Base-by-base conservation (phyloP, 2,113 vertebrate species). In the Ploceus nigricollis region DNA sequence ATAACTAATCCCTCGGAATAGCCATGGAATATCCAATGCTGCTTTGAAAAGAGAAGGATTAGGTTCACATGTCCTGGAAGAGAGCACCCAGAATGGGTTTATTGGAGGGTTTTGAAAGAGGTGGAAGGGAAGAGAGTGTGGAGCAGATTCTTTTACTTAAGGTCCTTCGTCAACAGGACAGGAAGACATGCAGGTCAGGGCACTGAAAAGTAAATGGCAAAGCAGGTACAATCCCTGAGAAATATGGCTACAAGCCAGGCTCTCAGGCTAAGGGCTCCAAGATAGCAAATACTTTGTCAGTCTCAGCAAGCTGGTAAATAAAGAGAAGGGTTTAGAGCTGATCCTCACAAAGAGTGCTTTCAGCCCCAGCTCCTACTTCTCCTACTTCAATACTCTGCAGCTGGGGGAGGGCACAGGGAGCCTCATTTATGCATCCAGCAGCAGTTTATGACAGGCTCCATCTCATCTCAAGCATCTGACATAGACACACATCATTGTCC, bases 361-460 rank as follows among this genome's bases (percentile, higher is more conserved):
- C 89, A 91, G 82, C 71, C 51, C 2, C 3, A 89, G 89, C 61
- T 94, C 76, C 76, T 70, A 2, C 87, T 87, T 69, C 61, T 94
- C 76, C 76, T 70, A 2, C 87, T 87, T 69, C 77, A 44, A 5
- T 66, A 10, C 42, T 44, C 30, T 19, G 56, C 20, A 5, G 77
- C 45, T 50, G 28, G 44, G 64, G 56, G 20, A 93, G 37, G 81
- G 89, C 70, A 94, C 56, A 69, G 70, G 48, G 60, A 86, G 73
- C 31, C 86, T 91, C 94, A 78, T 82, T 89, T 71, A 50, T 9
- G 6, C 68, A 78, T 89, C 92, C 88, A 96, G 82, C 85, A 90
- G 90, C 79, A 96, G 64, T 71, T 95, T 93, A 76, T 94, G 94
- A 89, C 82, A 64, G 91, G 35, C 92, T 93, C 83, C 91, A 60